A percentile compares a stretch with the other conserved stretches of the same genome.
Evolutionary conservation across 2,888 invertebrate genomes (phyloP).

Genomic region (Hylaea fasciaria): DNA sequence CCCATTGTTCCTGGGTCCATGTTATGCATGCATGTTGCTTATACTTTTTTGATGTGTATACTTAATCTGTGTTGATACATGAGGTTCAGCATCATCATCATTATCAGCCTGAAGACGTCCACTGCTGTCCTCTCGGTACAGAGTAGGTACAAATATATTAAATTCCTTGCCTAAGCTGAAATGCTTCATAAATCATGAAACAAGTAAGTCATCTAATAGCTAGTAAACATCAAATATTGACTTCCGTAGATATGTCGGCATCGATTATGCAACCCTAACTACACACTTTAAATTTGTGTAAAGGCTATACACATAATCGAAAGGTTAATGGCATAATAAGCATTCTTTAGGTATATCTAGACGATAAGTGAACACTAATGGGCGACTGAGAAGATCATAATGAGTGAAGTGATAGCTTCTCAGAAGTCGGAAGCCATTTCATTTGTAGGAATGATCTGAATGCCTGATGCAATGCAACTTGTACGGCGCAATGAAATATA

Average conservation of each 20-base stretch:
- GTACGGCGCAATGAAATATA: too few relatives aligned
- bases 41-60: too few relatives aligned
- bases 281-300: conserved; percentile 14
- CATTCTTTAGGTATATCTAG: conserved; percentile 8
- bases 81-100: too few relatives aligned
- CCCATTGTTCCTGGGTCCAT: too few relatives aligned
- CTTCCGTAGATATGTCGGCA: conserved; percentile 38
- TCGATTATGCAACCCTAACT: conserved; percentile 17
- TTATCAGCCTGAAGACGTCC: too few relatives aligned
- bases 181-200: too few relatives aligned
- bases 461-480: conserved; percentile 1
- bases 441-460: not conserved
- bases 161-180: too few relatives aligned
- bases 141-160: too few relatives aligned
- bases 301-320: conserved; percentile 16
- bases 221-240: conserved; percentile 27
- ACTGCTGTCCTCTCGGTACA: too few relatives aligned
- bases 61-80: too few relatives aligned
- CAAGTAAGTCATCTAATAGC: not conserved
- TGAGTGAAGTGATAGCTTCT: conserved; percentile 4
- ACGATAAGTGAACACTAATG: not conserved
- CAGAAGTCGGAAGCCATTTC: conserved; percentile 14
- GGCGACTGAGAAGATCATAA: conserved; percentile 1
- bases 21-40: too few relatives aligned
- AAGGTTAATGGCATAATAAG: conserved; percentile 19